phyloP scores from a whole-genome alignment of 2,888 invertebrate genomes.

The Rhyacophila evoluta region DNA sequence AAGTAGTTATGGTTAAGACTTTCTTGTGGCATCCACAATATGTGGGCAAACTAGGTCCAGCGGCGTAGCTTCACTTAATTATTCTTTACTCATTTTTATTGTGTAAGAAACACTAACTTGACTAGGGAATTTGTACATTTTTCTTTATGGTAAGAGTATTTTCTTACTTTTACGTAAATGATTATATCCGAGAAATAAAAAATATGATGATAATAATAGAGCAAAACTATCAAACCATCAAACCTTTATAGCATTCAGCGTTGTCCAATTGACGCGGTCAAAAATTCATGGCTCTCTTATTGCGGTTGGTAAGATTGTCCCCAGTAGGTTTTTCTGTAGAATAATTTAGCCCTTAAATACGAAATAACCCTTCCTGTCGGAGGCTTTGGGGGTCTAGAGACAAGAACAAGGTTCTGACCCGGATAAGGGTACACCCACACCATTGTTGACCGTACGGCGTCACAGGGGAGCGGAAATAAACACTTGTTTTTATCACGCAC shows the following conservation, averaged over 20 bases:
- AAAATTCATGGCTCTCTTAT: conserved; percentile 4
- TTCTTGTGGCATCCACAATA: no score
- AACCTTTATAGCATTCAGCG: neutral
- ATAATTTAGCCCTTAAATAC: conserved; percentile 19
- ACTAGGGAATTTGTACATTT: no score
- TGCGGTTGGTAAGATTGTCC: conserved; percentile 3
- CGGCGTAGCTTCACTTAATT: no score
- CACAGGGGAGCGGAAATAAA: conserved; percentile 18
- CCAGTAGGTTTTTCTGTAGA: conserved; percentile 1
- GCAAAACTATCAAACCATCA: neutral
- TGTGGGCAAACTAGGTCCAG: no score
- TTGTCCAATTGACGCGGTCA: conserved; percentile 22
- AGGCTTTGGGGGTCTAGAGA: conserved; percentile 14
- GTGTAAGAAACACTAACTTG: no score
- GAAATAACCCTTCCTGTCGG: conserved; percentile 22
- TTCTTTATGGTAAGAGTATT: no score
- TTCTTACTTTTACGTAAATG: neutral
- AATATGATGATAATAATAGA: neutral
- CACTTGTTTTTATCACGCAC: conserved; percentile 19
- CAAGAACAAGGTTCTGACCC: conserved; percentile 14
- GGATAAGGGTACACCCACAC: conserved; percentile 9
- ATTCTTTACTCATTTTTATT: no score
- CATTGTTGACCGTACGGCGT: conserved; percentile 13
- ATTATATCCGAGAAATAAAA: neutral
- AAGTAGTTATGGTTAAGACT: no score